A percentile compares a stretch with the other conserved stretches of the same genome.
phyloP scores from a whole-genome alignment of 2,797 vertebrate species.

The Pangasius larnaudii region DNA sequence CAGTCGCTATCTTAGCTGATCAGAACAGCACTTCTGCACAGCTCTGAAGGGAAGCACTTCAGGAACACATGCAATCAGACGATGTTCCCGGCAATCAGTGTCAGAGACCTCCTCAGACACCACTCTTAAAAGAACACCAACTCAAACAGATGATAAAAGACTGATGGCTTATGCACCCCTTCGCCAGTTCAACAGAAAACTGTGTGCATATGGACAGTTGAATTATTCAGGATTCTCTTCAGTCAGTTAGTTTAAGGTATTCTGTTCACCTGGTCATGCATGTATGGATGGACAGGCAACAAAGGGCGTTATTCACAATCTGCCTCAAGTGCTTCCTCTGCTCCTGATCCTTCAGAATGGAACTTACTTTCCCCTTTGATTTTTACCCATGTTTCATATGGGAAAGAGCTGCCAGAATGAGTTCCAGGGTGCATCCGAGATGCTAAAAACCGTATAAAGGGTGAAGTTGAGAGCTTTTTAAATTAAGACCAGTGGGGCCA shows the following conservation, averaged over 20 bases:
- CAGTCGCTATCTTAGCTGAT: slow-evolving; percentile 61
- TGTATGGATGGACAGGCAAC: slow-evolving; percentile 26
- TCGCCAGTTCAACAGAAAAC: neutral
- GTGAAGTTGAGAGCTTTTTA: neutral
- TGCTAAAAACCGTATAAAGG: neutral
- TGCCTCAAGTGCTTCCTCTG: slow-evolving; percentile 2
- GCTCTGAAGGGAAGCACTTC: slow-evolving; percentile 49
- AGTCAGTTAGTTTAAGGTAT: neutral
- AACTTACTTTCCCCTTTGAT: neutral
- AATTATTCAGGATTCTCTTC: slow-evolving; percentile 1
- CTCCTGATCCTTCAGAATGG: slow-evolving; percentile 27
- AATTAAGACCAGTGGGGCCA: neutral
- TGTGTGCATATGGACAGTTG: neutral
- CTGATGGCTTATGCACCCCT: slow-evolving; percentile 14
- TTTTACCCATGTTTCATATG: neutral
- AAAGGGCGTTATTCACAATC: slow-evolving; percentile 50
- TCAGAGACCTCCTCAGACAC: slow-evolving; percentile 52
- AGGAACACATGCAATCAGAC: slow-evolving; percentile 58
- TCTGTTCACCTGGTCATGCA: slow-evolving; percentile 17
- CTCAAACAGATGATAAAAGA: slow-evolving; percentile 47
- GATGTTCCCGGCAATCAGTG: slow-evolving; percentile 57
- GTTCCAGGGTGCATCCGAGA: slow-evolving; percentile 14
- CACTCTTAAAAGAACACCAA: slow-evolving; percentile 33
- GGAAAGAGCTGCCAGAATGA: neutral
- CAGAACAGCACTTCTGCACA: slow-evolving; percentile 54